Evolutionary conservation across 2,888 invertebrate species (phyloP), one percentile per base, ranked within the genome.

Genomic region (Drosophila pseudotakahashii): DNA sequence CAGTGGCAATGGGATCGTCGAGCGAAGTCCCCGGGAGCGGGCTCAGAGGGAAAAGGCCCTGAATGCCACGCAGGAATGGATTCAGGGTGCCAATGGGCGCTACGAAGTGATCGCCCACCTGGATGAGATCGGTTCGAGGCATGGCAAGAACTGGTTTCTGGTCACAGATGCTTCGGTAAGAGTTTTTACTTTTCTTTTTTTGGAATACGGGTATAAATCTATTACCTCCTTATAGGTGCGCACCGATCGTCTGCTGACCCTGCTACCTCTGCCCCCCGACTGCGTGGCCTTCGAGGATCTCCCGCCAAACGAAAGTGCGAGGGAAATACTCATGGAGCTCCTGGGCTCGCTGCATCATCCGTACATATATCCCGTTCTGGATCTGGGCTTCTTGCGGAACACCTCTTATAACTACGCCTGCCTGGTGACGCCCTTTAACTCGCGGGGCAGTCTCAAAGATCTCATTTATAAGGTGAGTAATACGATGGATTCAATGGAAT

Each of bases 81-180:
- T 91, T 60, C 92, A 93, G 78, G 94, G 94, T 45, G 93, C 94
- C 73, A 94, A 94, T 77, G 94, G 94, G 59, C 94, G 97, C 80
- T 98, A 97, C 90, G 95, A 95, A 81, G 94, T 97, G 77, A 94
- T 96, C 80, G 95, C 96, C 55, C 96, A 97, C 88, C 93, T 98
- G 75, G 95, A 95, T 87, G 94, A 95, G 76, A 95, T 98, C 74
- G 98, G 98, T 10, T 96, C 96, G 42, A 94, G 98, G 59, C 93
- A 95, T 57, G 96, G 96, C 92, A 98, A 98, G 91, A 95, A 97
- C 91, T 98, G 98, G 98, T 98, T 98, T 91, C 94, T 96, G 30
- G 96, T 98, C 68, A 95, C 95, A 88, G 98, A 98, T 92, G 95
- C 95, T 79, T 95, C 95, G 92, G 95, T 95, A 75, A 80, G 89